phyloP scores from a whole-genome alignment of 2,888 invertebrate species.

The Notodonta dromedarius region DNA sequence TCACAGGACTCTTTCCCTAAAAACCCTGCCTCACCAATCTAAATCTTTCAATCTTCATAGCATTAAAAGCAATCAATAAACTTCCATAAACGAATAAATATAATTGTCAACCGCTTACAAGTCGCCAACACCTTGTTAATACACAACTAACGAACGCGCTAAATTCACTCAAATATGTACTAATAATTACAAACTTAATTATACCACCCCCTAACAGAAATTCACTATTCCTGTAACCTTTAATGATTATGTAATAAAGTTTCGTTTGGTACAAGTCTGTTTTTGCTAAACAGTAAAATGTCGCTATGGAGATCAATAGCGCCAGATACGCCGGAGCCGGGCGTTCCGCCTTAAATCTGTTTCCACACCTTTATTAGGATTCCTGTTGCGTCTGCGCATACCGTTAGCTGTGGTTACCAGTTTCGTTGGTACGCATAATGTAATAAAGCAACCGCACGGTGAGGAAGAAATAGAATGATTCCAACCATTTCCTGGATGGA shows the following conservation, averaged over 20 bases:
- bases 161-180: conserved; percentile 28
- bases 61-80: conserved; percentile 16
- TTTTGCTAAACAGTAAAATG: neutral
- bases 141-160: conserved; percentile 23
- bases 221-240: neutral
- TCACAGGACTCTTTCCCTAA: neutral
- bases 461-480: conserved; percentile 1
- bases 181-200: conserved; percentile 12
- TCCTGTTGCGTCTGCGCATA: conserved; percentile 30
- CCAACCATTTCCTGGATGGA: neutral
- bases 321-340: conserved; percentile 38
- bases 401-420: conserved; percentile 34
- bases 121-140: conserved; percentile 21
- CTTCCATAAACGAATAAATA: conserved; percentile 18
- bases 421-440: conserved; percentile 30
- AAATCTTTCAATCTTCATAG: neutral
- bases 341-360: conserved; percentile 51
- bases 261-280: conserved; percentile 2
- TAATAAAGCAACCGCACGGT: conserved; percentile 30
- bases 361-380: conserved; percentile 47
- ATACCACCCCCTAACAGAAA: conserved; percentile 5
- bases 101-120: conserved; percentile 20
- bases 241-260: conserved; percentile 10
- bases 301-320: conserved; percentile 39
- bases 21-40: neutral